These are phyloP conservation scores for Cyanoderma ruficeps DNA, from an alignment of 2,113 vertebrate species.

Conservation along the genomic window DNA sequence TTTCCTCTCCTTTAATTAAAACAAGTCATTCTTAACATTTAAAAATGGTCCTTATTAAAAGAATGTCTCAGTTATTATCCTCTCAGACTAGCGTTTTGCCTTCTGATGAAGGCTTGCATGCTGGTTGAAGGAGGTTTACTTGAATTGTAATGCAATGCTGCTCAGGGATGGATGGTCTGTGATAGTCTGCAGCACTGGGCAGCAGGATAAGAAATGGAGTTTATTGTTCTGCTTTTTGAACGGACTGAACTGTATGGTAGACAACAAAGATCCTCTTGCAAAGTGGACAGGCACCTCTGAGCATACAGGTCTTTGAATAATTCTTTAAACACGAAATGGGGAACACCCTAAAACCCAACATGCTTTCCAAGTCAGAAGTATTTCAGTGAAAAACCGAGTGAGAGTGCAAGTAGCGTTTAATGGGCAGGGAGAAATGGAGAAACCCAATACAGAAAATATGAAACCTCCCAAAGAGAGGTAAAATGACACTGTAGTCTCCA, in stretches of 20 bases:
- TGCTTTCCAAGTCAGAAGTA: neutral
- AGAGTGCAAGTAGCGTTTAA: neutral
- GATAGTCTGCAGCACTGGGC: neutral
- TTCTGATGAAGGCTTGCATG: conserved; percentile 36
- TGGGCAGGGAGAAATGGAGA: neutral
- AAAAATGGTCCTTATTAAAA: conserved; percentile 42
- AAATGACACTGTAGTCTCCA: neutral
- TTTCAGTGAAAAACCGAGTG: neutral
- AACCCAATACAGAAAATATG: neutral
- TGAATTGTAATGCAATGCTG: neutral
- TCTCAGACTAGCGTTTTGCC: conserved; percentile 1
- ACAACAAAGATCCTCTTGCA: neutral
- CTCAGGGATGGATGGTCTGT: neutral
- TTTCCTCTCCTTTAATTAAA: conserved; percentile 60
- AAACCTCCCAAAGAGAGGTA: neutral
- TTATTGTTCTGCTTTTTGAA: neutral
- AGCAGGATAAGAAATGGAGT: neutral
- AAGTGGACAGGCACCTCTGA: neutral
- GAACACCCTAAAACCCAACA: neutral
- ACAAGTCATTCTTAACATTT: conserved; percentile 49
- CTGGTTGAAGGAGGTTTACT: conserved; percentile 23
- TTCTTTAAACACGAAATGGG: neutral
- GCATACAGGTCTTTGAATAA: neutral
- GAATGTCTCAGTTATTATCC: conserved; percentile 48
- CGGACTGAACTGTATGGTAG: rapidly evolving